Percentiles rank a stretch among this genome's conserved stretches.
Evolutionary conservation across 2,113 vertebrate species (phyloP).

Genomic region (Coregonus clupeaformis): DNA sequence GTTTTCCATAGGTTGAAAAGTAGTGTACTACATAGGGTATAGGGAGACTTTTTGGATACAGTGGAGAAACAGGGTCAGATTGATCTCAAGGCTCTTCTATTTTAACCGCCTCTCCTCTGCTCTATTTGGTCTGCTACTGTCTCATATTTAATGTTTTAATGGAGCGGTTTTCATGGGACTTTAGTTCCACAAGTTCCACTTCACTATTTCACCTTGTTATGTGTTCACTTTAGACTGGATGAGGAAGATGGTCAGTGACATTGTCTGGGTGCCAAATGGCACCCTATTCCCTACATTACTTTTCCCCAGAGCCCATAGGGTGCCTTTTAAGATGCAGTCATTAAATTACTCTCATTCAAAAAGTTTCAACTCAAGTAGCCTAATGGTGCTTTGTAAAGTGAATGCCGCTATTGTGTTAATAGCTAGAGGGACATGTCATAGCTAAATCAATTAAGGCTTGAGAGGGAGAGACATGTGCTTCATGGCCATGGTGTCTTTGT

Average conservation of each 20-base stretch:
- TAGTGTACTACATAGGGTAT: too few relatives aligned
- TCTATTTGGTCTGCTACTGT: conserved; percentile 2
- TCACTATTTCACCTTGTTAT: too few relatives aligned
- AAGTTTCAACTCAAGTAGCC: too few relatives aligned
- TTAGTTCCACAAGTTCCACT: conserved; percentile 39
- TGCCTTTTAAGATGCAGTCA: too few relatives aligned
- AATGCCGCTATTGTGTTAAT: conserved; percentile 33
- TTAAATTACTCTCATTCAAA: too few relatives aligned
- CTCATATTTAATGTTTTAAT: conserved; percentile 60
- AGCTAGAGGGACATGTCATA: conserved; percentile 32
- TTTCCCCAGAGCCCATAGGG: neutral
- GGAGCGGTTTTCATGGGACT: conserved; percentile 47
- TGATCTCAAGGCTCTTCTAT: conserved; percentile 39
- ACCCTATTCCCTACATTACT: neutral
- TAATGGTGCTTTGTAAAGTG: conserved; percentile 1
- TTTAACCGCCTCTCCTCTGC: conserved; percentile 27
- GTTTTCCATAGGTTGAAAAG: too few relatives aligned
- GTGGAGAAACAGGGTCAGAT: conserved; percentile 32
- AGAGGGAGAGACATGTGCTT: neutral
- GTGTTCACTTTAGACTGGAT: conserved; percentile 11
- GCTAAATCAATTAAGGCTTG: conserved; percentile 35
- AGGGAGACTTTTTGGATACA: too few relatives aligned
- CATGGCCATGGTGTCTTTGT: conserved; percentile 6
- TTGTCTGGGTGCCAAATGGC: conserved; percentile 14
- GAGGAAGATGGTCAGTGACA: neutral